Conservation (phyloP, 2,888 invertebrate species). For the Hylaea fasciaria region DNA sequence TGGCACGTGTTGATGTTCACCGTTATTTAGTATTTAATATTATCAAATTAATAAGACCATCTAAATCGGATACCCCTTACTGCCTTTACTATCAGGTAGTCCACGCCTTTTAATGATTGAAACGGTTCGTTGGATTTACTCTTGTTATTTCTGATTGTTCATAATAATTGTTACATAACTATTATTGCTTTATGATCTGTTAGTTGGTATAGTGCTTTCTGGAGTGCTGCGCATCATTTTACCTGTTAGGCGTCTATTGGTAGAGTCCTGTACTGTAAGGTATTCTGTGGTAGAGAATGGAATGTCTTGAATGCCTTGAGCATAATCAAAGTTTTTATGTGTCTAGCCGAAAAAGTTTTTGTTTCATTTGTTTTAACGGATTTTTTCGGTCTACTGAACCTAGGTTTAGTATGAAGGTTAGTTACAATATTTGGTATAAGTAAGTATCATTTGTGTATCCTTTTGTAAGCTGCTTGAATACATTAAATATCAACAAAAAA, state of each 20-base stretch:
- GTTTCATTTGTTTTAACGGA: neutral
- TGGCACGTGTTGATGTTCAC: neutral
- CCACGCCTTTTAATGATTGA: conserved; percentile 52
- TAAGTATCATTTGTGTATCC: neutral
- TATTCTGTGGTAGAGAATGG: conserved; percentile 1
- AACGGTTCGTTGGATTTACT: conserved; percentile 31
- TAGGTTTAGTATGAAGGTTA: no score
- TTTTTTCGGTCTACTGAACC: no score
- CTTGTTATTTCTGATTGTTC: conserved; percentile 27
- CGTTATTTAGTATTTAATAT: neutral
- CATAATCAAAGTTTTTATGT: conserved; percentile 7
- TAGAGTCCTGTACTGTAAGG: no score
- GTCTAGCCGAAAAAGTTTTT: conserved; percentile 8
- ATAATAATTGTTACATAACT: conserved; percentile 34
- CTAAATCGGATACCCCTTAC: conserved; percentile 5
- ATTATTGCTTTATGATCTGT: conserved; percentile 33
- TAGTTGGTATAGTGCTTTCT: conserved; percentile 22
- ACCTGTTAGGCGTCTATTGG: neutral
- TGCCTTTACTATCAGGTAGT: neutral
- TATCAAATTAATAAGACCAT: no score
- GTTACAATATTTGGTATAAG: neutral
- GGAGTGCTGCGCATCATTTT: conserved; percentile 26
- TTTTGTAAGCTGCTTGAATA: no score
- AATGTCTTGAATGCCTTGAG: neutral
- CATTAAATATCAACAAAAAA: neutral